These are phyloP conservation scores for Scalopus aquaticus DNA, from an alignment of 2,113 vertebrate species.

Conservation along the genomic window DNA sequence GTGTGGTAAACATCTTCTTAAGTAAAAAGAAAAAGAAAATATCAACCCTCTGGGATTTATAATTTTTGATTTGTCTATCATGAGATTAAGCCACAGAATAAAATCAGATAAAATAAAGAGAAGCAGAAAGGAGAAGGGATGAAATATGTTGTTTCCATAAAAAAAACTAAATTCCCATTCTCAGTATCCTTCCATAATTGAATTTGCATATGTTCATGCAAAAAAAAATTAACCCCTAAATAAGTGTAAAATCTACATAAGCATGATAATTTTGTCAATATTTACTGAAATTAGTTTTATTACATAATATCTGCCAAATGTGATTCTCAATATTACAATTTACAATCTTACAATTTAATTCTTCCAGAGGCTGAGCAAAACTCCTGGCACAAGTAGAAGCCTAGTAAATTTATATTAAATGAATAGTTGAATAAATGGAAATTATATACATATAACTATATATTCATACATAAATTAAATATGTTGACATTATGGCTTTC, in stretches of 20 bases:
- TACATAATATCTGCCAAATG: background rate
- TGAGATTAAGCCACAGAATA: background rate
- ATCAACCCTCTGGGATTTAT: background rate
- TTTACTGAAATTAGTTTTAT: background rate
- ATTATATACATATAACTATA: background rate
- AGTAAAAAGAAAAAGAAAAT: background rate
- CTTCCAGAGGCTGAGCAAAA: background rate
- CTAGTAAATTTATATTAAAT: background rate
- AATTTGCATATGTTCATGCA: background rate
- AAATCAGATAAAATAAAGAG: slow-evolving; percentile 29
- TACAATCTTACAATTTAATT: background rate
- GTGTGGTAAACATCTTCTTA: background rate
- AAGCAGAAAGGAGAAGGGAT: background rate
- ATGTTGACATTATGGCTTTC: background rate
- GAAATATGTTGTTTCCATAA: background rate
- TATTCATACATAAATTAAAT: background rate
- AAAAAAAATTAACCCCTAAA: slow-evolving; percentile 5
- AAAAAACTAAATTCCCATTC: background rate
- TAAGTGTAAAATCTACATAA: background rate
- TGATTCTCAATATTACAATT: background rate
- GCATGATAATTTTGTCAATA: background rate
- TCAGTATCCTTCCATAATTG: background rate
- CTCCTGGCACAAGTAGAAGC: background rate
- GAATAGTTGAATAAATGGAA: background rate
- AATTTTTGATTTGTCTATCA: background rate